Percentiles rank a stretch among this genome's conserved stretches.
Conservation (phyloP, 1,140 invertebrate species). For the Aphelinus atriplicis region DNA sequence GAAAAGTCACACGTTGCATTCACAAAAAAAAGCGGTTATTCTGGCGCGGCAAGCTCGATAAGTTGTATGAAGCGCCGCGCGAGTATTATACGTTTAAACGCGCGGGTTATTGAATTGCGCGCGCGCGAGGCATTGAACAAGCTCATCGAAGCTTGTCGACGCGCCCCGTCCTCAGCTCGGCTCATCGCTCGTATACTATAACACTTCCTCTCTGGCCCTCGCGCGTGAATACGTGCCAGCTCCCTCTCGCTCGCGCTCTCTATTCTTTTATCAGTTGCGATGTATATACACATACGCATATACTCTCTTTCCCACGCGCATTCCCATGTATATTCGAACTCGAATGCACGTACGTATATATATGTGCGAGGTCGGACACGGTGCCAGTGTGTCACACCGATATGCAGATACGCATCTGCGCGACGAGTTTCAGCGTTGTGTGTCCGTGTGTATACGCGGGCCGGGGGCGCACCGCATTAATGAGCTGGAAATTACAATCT, state of each 20-base stretch:
- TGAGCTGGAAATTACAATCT: conserved; percentile 6
- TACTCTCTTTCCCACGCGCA: no score
- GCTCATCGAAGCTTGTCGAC: conserved; percentile 51
- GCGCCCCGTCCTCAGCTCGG: conserved; percentile 14
- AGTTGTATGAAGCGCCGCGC: no score
- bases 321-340: no score
- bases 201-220: conserved; percentile 45
- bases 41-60: conserved; percentile 9
- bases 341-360: no score
- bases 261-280: background rate
- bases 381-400: no score
- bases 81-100: background rate
- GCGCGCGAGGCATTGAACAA: conserved; percentile 44
- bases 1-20: background rate
- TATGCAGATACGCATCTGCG: no score
- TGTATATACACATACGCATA: no score
- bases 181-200: no score
- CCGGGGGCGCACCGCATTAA: background rate
- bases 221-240: background rate
- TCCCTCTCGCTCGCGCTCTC: conserved; percentile 3
- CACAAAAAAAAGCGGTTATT: background rate
- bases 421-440: no score
- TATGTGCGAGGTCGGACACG: no score
- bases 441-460: background rate
- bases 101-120: conserved; percentile 45